These are phyloP conservation scores for Cyphomyrus discorhynchus DNA, from an alignment of 2,113 vertebrate species.

Conservation along the genomic window DNA sequence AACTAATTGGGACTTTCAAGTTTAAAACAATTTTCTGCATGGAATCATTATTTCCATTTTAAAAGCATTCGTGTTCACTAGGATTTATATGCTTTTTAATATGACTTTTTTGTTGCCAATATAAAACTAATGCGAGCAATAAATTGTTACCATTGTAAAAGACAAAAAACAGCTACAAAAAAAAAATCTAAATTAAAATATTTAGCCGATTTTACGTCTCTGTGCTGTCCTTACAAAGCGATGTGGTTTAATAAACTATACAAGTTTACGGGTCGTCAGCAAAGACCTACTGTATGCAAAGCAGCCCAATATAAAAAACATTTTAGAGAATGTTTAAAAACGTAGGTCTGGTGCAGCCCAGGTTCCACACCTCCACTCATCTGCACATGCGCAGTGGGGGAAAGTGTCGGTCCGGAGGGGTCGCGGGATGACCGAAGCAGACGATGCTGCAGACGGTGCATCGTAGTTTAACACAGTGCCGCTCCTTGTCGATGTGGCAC, in stretches of 20 bases:
- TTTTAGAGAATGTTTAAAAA: conserved; percentile 5
- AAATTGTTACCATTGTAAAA: not conserved
- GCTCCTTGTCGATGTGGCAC: not conserved
- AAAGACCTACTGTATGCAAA: not conserved
- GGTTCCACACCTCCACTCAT: not conserved
- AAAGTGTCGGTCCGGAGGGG: conserved; percentile 23
- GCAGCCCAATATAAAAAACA: not conserved
- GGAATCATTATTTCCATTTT: not conserved
- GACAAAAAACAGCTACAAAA: not conserved
- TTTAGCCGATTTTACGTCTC: not conserved
- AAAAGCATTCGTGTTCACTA: not conserved
- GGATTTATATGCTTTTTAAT: not conserved
- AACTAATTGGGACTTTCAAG: not conserved
- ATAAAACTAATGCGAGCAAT: not conserved
- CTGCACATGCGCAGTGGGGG: conserved; percentile 12
- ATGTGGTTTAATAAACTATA: not conserved
- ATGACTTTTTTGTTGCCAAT: not conserved
- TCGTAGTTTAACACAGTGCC: conserved; percentile 17
- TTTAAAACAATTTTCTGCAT: not conserved
- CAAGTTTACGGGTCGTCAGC: not conserved
- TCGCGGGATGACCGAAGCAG: conserved; percentile 14
- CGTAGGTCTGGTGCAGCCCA: not conserved
- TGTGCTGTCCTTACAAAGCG: not conserved
- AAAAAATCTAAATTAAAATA: not conserved
- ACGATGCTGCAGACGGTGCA: not conserved